A percentile compares a stretch with the other conserved stretches of the same genome.
These are phyloP conservation scores for Sipha maydis DNA, from an alignment of 2,888 invertebrate genomes.

Conservation along the genomic window DNA sequence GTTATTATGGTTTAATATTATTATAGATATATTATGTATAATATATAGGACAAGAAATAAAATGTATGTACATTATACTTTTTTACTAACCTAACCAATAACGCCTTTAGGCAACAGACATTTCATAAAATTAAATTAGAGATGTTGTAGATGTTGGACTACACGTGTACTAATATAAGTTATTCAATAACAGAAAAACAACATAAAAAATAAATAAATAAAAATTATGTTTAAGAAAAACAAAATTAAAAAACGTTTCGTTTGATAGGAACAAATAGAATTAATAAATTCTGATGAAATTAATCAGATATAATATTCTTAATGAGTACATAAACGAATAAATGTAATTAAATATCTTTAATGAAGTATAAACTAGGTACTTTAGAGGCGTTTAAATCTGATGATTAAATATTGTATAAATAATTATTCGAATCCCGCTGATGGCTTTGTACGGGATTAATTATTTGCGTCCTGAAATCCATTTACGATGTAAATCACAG, in stretches of 20 bases:
- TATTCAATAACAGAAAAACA: not conserved
- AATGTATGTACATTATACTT: not conserved
- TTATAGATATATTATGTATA: conserved; percentile 27
- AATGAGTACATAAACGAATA: not conserved
- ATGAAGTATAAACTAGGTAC: not conserved
- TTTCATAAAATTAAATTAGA: conserved; percentile 41
- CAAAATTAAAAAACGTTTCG: not conserved
- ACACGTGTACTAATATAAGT: conserved; percentile 13
- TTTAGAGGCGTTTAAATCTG: not conserved
- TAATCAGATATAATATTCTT: not conserved
- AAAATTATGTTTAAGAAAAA: not conserved
- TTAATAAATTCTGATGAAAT: not conserved
- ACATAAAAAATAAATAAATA: not conserved
- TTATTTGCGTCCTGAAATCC: not conserved
- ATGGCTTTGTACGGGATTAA: not conserved
- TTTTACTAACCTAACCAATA: not conserved
- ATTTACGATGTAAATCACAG: not conserved
- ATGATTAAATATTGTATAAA: not conserved
- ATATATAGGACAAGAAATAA: conserved; percentile 19
- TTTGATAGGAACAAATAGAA: not conserved
- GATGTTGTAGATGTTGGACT: not conserved
- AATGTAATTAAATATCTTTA: not conserved
- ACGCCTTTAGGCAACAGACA: conserved; percentile 44
- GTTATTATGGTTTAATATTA: conserved; percentile 4
- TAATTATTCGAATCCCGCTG: not conserved